phyloP scores from a whole-genome alignment of 2,888 invertebrate species.

The Microctonus hyperodae region DNA sequence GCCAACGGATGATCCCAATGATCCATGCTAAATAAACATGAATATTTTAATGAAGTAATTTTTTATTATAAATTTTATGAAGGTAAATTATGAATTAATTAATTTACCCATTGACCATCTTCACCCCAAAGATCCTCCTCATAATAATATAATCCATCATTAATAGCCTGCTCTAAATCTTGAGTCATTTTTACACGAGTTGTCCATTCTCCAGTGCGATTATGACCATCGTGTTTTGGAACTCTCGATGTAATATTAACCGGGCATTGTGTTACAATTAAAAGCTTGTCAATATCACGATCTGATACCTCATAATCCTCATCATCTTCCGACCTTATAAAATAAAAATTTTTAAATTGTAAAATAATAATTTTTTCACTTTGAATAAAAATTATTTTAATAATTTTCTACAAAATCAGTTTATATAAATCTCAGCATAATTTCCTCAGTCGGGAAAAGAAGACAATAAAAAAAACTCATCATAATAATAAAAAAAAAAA shows the following conservation, averaged over 20 bases:
- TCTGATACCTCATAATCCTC: constrained; percentile 91
- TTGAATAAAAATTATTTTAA: background rate
- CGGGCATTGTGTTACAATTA: constrained; percentile 87
- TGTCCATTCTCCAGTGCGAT: constrained; percentile 89
- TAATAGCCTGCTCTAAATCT: constrained; percentile 93
- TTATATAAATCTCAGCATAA: constrained; percentile 38
- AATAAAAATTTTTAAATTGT: too few species aligned
- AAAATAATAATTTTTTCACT: background rate
- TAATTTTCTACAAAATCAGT: constrained; percentile 33
- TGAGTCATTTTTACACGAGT: constrained; percentile 94
- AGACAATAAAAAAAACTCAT: constrained; percentile 41
- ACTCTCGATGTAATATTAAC: constrained; percentile 63
- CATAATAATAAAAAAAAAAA: background rate
- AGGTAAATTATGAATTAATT: background rate
- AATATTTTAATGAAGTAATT: background rate
- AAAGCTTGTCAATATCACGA: constrained; percentile 88
- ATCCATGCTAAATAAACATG: constrained; percentile 42
- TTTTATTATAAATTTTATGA: background rate
- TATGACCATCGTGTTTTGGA: constrained; percentile 87
- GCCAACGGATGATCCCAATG: constrained; percentile 61
- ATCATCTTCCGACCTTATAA: constrained; percentile 80
- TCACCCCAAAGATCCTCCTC: constrained; percentile 93
- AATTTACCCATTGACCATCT: constrained; percentile 64
- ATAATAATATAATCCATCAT: constrained; percentile 95
- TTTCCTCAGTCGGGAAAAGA: constrained; percentile 55